These are phyloP conservation scores for Leptobrachium leishanense DNA, from an alignment of 2,113 vertebrate genomes.

Conservation along the genomic window DNA sequence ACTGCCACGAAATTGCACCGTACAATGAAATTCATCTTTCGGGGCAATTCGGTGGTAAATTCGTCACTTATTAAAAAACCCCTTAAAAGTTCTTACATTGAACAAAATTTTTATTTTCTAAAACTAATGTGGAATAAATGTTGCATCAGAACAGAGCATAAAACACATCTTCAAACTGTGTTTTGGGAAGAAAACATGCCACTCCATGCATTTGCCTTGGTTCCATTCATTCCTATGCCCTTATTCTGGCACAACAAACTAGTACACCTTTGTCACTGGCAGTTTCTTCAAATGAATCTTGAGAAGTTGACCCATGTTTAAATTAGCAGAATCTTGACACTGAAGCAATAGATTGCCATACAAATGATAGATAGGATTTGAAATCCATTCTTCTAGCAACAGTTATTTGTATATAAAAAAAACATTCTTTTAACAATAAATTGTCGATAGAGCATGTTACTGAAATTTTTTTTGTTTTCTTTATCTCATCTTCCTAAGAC, in stretches of 20 bases:
- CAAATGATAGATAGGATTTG: neutral
- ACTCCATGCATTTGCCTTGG: too few relatives aligned
- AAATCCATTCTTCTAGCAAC: neutral
- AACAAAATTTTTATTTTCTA: too few relatives aligned
- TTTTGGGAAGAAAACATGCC: too few relatives aligned
- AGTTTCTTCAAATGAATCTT: constrained; percentile 28
- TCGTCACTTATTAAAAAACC: too few relatives aligned
- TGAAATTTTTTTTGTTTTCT: neutral
- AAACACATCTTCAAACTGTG: too few relatives aligned
- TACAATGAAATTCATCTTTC: too few relatives aligned
- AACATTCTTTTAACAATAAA: neutral
- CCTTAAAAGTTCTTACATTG: neutral
- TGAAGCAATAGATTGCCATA: constrained; percentile 8
- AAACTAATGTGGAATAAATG: too few relatives aligned
- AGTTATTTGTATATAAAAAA: neutral
- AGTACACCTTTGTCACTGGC: constrained; percentile 25
- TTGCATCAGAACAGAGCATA: too few relatives aligned
- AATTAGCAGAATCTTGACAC: constrained; percentile 21
- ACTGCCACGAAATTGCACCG: too few relatives aligned
- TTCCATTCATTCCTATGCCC: neutral
- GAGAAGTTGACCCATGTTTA: constrained; percentile 7
- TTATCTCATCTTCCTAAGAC: too few relatives aligned
- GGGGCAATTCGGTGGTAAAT: too few relatives aligned
- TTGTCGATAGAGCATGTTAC: neutral
- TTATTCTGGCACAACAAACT: constrained; percentile 21